These are phyloP conservation scores for Cyprinodon diabolis DNA, from an alignment of 2,797 vertebrate species.

Conservation along the genomic window DNA sequence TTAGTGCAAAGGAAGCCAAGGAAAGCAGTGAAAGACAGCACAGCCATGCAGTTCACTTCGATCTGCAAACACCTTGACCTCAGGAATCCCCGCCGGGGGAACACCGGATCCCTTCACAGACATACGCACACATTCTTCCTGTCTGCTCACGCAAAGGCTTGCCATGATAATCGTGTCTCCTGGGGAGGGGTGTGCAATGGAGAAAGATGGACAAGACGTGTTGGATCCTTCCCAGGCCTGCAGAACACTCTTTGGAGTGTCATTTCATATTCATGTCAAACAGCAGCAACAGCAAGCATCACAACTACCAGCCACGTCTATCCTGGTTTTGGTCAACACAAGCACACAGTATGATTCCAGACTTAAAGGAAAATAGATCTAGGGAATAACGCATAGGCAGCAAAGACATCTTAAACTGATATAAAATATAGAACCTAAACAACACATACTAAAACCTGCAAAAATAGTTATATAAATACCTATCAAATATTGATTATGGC, in stretches of 20 bases:
- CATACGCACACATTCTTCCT: slow-evolving; percentile 7
- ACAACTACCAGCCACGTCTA: slow-evolving; percentile 18
- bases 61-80: slow-evolving; percentile 29
- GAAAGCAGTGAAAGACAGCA: slow-evolving; percentile 24
- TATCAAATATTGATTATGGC: too few relatives aligned
- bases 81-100: slow-evolving; percentile 48
- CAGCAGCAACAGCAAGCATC: slow-evolving; percentile 7
- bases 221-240: slow-evolving; percentile 40
- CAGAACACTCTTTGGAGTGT: slow-evolving; percentile 22
- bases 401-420: slow-evolving; percentile 17
- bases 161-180: slow-evolving; percentile 47
- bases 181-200: slow-evolving; percentile 28
- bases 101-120: slow-evolving; percentile 9
- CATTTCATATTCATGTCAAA: slow-evolving; percentile 60
- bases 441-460: slow-evolving; percentile 23
- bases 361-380: slow-evolving; percentile 8
- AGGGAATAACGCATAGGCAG: neutral
- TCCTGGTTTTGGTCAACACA: slow-evolving; percentile 43
- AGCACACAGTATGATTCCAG: neutral
- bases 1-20: slow-evolving; percentile 46
- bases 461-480: slow-evolving; percentile 14
- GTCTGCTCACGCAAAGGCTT: slow-evolving; percentile 38
- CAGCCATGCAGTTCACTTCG: slow-evolving; percentile 49
- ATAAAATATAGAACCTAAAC: slow-evolving; percentile 14
- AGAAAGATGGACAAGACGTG: slow-evolving; percentile 43